Conservation (phyloP, 2,113 vertebrate species). For the Epinephelus cyanopodus region DNA sequence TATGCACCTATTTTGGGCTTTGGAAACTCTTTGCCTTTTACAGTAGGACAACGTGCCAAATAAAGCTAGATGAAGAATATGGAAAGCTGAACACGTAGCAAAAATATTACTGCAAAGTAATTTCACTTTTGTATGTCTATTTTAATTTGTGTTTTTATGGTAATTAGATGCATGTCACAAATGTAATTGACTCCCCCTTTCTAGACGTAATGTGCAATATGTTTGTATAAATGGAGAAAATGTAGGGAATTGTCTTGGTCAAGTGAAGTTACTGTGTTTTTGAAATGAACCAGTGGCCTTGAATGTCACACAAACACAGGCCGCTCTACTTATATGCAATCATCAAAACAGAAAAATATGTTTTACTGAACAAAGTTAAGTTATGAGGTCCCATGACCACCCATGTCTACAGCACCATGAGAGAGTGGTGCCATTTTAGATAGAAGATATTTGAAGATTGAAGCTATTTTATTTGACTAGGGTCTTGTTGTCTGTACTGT, state of each 20-base stretch:
- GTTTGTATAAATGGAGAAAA: slow-evolving; percentile 15
- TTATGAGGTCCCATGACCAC: background rate
- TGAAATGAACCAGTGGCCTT: slow-evolving; percentile 8
- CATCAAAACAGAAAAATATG: background rate
- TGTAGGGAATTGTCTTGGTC: slow-evolving; percentile 17
- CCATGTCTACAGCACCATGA: background rate
- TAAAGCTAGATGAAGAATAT: slow-evolving; percentile 29
- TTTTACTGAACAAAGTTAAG: background rate
- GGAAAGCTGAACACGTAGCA: slow-evolving; percentile 53
- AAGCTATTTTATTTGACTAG: slow-evolving; percentile 24
- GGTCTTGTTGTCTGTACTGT: slow-evolving; percentile 19
- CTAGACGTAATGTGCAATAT: slow-evolving; percentile 63
- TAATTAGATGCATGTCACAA: slow-evolving; percentile 32
- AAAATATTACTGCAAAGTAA: slow-evolving; percentile 38
- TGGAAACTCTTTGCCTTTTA: slow-evolving; percentile 58
- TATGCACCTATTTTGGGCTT: slow-evolving; percentile 18
- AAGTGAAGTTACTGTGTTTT: slow-evolving; percentile 18
- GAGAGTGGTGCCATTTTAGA: slow-evolving; percentile 12
- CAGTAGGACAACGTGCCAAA: slow-evolving; percentile 63
- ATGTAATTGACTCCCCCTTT: slow-evolving; percentile 36
- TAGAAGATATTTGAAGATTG: slow-evolving; percentile 17
- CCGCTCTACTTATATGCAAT: slow-evolving; percentile 48
- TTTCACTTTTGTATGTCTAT: slow-evolving; percentile 38
- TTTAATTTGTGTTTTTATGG: slow-evolving; percentile 21
- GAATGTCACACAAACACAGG: slow-evolving; percentile 33